Evolutionary conservation across 2,113 vertebrate species (phyloP).

Genomic region (Hoplias malabaricus): DNA sequence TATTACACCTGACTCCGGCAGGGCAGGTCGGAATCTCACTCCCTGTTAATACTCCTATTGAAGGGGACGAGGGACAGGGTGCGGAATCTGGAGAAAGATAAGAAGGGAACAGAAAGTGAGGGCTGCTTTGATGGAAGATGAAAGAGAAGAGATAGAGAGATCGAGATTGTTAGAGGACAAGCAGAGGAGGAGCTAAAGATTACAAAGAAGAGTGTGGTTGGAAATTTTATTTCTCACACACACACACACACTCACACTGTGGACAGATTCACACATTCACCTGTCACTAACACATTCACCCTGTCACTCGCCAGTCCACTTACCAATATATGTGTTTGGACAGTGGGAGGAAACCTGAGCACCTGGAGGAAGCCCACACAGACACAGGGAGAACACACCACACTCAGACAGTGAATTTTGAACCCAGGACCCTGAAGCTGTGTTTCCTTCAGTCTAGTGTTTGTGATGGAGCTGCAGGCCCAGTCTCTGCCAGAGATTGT

Average conservation of each 20-base stretch:
- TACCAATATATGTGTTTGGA: too few relatives aligned
- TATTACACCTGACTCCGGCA: not conserved
- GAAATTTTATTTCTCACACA: too few relatives aligned
- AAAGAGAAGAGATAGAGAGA: not conserved
- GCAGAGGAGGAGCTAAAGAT: not conserved
- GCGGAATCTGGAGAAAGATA: not conserved
- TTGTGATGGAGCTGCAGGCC: conserved; percentile 36
- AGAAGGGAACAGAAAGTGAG: not conserved
- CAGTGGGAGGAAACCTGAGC: too few relatives aligned
- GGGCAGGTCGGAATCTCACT: not conserved
- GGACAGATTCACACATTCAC: too few relatives aligned
- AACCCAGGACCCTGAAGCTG: too few relatives aligned
- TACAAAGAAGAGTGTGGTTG: too few relatives aligned
- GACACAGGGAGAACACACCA: too few relatives aligned
- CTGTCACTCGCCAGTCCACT: too few relatives aligned
- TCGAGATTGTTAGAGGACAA: not conserved
- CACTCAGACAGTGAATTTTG: too few relatives aligned
- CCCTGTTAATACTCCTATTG: not conserved
- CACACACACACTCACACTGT: too few relatives aligned
- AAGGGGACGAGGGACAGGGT: not conserved
- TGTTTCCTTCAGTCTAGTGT: conserved; percentile 20
- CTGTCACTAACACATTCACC: too few relatives aligned
- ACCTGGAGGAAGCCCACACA: too few relatives aligned
- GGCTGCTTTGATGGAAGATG: not conserved
- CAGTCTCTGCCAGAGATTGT: conserved; percentile 17